Base-by-base conservation (phyloP, 2,113 vertebrate genomes). In the Entomyzon cyanotis region DNA sequence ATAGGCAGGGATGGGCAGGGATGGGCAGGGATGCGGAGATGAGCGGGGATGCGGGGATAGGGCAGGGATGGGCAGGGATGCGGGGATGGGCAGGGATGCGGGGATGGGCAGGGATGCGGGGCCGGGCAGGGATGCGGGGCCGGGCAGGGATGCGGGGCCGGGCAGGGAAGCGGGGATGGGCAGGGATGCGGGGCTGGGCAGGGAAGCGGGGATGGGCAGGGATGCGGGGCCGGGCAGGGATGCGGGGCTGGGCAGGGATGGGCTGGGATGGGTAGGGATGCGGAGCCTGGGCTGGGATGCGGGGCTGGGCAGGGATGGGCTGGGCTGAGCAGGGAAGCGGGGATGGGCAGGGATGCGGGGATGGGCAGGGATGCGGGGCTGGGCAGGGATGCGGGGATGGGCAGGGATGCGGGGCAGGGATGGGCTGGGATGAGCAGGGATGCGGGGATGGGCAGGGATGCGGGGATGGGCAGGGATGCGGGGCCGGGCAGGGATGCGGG, bases 231-330 rank as follows among this genome's bases (percentile, higher is more conserved):
- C 4, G 39, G 11, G 39, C 39, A 12, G 39, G 39, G 39, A 39
- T 39, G 39, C 39, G 11, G 5, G 28, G 39, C 39, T 4, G 5
- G 28, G 24, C 2, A 1, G 21, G 22, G 21, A n/a, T 28, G 7
- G 23, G 18, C 10, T 4, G 16, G 16, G 23, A 42, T 2, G 7
- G 37, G 31, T 12, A 4, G n/a, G 3, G 15, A 1, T 4, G n/a
- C n/a, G n/a, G n/a, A n/a, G n/a, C n/a, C n/a, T n/a, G 3, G 9
- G 23, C 12, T 2, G 25, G 25, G 42, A 75, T 75, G 21, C 2
- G 11, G 15, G 3, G 12, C 1, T 2, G 2, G 56, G 3, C 7
- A 2, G 35, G 2, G 30, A 55, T 55, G 15, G 39, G 12, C 1
- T 2, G 37, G 37, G 37, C 4, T 75, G 21, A 10, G 4, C 1